Conservation (phyloP, 2,888 invertebrate species). For the Neuroscelio doddi region DNA sequence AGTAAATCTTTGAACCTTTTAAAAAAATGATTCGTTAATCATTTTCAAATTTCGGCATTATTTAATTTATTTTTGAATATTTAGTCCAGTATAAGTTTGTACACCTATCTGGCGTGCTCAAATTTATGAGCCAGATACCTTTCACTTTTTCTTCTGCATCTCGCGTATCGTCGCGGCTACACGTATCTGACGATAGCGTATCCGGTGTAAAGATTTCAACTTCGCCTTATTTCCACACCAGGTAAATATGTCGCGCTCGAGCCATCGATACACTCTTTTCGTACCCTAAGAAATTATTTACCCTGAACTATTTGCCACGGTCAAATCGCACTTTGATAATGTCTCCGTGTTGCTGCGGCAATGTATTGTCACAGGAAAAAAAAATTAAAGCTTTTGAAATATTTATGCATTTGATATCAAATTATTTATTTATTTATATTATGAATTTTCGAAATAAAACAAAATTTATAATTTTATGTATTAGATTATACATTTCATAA, state of each 20-base stretch:
- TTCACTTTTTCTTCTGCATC: slow-evolving; percentile 41
- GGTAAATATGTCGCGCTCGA: slow-evolving; percentile 48
- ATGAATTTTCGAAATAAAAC: too few species aligned
- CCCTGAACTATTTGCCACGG: slow-evolving; percentile 15
- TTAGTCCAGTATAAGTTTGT: slow-evolving; percentile 1
- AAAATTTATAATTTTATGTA: too few species aligned
- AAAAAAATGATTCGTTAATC: too few species aligned
- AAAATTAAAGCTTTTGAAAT: too few species aligned
- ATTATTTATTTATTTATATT: too few species aligned
- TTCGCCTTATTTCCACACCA: slow-evolving; percentile 42
- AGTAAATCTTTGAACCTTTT: too few species aligned
- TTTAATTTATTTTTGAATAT: too few species aligned
- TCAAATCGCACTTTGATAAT: slow-evolving; percentile 6
- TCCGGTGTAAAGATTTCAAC: slow-evolving; percentile 47
- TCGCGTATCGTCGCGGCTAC: slow-evolving; percentile 46
- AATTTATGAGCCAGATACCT: slow-evolving; percentile 42
- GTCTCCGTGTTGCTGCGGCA: not conserved
- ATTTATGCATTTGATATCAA: too few species aligned
- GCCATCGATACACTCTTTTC: slow-evolving; percentile 45
- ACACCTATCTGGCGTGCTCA: slow-evolving; percentile 30
- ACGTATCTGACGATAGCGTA: slow-evolving; percentile 46
- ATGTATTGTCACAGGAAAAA: not conserved
- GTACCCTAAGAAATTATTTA: slow-evolving; percentile 34
- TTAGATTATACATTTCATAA: too few species aligned
- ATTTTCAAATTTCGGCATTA: too few species aligned